Percentiles rank a stretch among this genome's conserved stretches.
Evolutionary conservation across 2,888 invertebrate species (phyloP).

Genomic region (Tetrapedia diversipes): DNA sequence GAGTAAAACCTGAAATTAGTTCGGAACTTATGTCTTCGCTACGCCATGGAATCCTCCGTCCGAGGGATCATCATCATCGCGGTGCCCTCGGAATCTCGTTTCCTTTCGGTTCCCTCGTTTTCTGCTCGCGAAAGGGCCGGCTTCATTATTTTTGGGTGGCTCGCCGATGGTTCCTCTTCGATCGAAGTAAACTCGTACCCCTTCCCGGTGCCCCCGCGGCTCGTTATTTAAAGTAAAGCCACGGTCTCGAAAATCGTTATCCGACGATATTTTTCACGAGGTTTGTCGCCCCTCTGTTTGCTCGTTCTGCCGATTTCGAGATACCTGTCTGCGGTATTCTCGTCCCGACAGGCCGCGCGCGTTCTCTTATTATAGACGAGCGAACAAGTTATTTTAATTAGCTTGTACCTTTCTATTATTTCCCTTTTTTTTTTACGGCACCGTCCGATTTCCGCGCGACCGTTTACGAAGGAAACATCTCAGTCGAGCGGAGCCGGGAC

Average conservation of each 20-base stretch:
- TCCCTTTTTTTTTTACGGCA: not conserved
- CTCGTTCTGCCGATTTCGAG: not conserved
- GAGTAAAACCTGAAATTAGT: constrained; percentile 67
- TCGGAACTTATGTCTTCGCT: constrained; percentile 61
- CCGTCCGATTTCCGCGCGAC: not conserved
- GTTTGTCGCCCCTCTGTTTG: not conserved
- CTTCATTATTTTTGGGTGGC: constrained; percentile 26
- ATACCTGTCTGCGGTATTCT: not conserved
- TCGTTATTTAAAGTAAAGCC: constrained; percentile 35
- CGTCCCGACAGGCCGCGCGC: not conserved
- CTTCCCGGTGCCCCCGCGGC: not conserved
- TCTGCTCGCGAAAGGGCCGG: not conserved
- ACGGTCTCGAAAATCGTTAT: constrained; percentile 15
- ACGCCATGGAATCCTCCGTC: constrained; percentile 54
- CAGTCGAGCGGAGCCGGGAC: not conserved
- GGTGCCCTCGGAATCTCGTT: constrained; percentile 36
- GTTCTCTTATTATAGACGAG: not conserved
- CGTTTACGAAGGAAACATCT: constrained; percentile 31
- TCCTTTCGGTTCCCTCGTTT: constrained; percentile 15
- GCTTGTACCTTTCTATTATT: not conserved
- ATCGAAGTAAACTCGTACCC: constrained; percentile 5
- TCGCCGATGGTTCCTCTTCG: not conserved
- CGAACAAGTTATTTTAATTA: constrained; percentile 15
- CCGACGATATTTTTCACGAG: not conserved
- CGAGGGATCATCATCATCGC: constrained; percentile 21